phyloP scores from a whole-genome alignment of 2,888 invertebrate genomes.

The Amphipoea oculea region DNA sequence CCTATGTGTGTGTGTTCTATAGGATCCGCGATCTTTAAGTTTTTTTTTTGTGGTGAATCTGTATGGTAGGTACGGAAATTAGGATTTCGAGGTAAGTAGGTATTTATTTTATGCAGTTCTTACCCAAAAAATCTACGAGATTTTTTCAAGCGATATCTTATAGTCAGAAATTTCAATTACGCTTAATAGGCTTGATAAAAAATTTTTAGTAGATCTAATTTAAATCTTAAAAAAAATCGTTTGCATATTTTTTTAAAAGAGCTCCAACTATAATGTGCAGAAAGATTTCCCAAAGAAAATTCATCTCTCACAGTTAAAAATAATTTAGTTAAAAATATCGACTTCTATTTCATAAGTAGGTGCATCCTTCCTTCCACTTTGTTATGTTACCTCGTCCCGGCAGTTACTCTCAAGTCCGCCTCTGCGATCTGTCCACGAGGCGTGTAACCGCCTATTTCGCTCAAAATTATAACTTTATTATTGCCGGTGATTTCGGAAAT shows the following conservation, averaged over 20 bases:
- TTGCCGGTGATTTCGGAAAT: slow-evolving; percentile 87
- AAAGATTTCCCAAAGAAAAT: not conserved
- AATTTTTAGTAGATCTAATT: too few species aligned
- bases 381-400: slow-evolving; percentile 43
- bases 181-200: too few species aligned
- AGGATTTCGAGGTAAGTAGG: not conserved
- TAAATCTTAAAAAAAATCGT: too few species aligned
- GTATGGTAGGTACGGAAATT: not conserved
- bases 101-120: too few species aligned
- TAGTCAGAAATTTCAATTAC: too few species aligned
- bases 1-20: too few species aligned
- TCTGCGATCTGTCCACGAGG: slow-evolving; percentile 77
- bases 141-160: too few species aligned
- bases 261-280: not conserved
- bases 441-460: slow-evolving; percentile 82
- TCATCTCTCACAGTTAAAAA: not conserved
- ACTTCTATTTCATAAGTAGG: not conserved
- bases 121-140: too few species aligned
- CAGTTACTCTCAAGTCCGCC: slow-evolving; percentile 68
- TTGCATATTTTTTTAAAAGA: too few species aligned
- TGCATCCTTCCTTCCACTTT: slow-evolving; percentile 22
- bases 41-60: not conserved
- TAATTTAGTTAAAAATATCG: not conserved
- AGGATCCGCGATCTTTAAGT: not conserved
- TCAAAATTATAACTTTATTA: slow-evolving; percentile 89